Percentiles rank a stretch among this genome's conserved stretches.
Evolutionary conservation across 2,113 vertebrate species (phyloP).

Genomic region (Paraplagusia blochii): DNA sequence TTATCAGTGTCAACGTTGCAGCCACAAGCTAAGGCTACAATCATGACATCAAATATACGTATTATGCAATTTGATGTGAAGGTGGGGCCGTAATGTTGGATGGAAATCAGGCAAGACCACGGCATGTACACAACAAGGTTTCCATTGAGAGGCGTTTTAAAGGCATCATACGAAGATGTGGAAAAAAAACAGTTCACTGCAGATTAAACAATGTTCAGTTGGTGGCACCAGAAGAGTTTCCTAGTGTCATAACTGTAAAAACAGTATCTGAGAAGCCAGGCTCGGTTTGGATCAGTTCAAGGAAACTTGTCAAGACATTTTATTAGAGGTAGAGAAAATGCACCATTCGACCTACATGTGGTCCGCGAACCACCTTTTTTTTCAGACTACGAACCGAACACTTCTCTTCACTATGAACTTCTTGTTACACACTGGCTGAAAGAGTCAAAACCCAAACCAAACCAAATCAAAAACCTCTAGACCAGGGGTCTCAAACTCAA

Average conservation of each 20-base stretch:
- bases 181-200: slow-evolving; percentile 44
- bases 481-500: too few relatives aligned
- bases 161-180: slow-evolving; percentile 43
- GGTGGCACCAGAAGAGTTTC: slow-evolving; percentile 9
- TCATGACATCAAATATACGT: slow-evolving; percentile 62
- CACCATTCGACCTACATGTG: too few relatives aligned
- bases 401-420: too few relatives aligned
- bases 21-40: slow-evolving; percentile 55
- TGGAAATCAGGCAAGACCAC: slow-evolving; percentile 60
- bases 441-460: too few relatives aligned
- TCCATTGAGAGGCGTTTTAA: slow-evolving; percentile 56
- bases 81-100: slow-evolving; percentile 31
- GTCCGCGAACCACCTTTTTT: too few relatives aligned
- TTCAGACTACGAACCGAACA: too few relatives aligned
- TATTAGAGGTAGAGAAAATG: too few relatives aligned
- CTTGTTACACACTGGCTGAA: too few relatives aligned
- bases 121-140: slow-evolving; percentile 55
- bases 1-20: slow-evolving; percentile 61
- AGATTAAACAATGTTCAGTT: slow-evolving; percentile 26
- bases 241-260: neutral
- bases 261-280: too few relatives aligned
- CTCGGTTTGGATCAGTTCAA: too few relatives aligned
- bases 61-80: slow-evolving; percentile 65
- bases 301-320: too few relatives aligned
- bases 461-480: too few relatives aligned